Conservation (phyloP, 2,797 vertebrate genomes). For the Typhlichthys subterraneus region DNA sequence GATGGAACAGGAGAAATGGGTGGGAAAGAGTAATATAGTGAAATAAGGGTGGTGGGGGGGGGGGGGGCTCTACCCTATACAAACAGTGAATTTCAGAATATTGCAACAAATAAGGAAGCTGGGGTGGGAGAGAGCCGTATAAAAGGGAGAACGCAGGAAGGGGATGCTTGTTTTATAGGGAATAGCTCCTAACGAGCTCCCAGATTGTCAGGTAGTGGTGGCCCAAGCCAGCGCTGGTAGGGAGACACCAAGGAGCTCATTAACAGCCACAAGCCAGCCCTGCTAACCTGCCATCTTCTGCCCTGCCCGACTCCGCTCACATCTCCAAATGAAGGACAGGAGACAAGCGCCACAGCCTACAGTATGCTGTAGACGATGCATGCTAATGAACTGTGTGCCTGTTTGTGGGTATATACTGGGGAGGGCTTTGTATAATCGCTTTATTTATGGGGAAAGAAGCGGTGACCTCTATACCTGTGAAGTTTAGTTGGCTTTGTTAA, state of each 20-base stretch:
- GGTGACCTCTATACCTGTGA: too few species aligned
- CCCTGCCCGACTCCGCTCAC: conserved; percentile 38
- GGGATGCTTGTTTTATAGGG: conserved; percentile 64
- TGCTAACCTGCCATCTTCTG: conserved; percentile 48
- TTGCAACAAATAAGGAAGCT: too few species aligned
- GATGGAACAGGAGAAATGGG: background rate
- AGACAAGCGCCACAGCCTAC: conserved; percentile 30
- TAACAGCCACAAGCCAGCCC: conserved; percentile 54
- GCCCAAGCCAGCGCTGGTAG: conserved; percentile 28
- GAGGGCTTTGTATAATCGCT: conserved; percentile 30
- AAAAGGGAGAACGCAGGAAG: conserved; percentile 24
- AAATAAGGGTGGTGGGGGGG: background rate
- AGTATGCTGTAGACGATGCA: conserved; percentile 41
- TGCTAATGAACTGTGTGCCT: conserved; percentile 46
- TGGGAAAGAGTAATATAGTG: background rate
- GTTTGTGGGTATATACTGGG: conserved; percentile 15
- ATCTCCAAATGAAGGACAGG: conserved; percentile 56
- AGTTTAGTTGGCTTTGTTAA: background rate
- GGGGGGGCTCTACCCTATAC: background rate
- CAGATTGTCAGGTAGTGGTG: conserved; percentile 46
- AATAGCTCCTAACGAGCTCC: conserved; percentile 74
- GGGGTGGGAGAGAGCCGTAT: conserved; percentile 9
- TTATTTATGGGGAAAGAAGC: conserved; percentile 5
- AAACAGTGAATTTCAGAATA: background rate
- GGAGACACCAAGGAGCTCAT: conserved; percentile 71